Percentiles rank a stretch among this genome's conserved stretches.
Conservation (phyloP, 2,113 vertebrate species). For the Plotosus lineatus region DNA sequence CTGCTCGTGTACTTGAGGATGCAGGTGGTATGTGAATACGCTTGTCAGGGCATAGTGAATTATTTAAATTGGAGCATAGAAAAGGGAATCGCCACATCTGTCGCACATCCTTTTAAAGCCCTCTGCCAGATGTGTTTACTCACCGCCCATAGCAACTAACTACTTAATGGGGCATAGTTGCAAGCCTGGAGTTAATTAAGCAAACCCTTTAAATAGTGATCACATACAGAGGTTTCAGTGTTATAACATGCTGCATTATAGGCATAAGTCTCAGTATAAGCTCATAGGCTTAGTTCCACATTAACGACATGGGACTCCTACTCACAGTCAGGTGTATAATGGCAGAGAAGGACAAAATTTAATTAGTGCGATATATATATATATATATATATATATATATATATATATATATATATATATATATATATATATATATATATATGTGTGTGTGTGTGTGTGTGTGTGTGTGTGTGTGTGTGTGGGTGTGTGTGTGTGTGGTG, state of each 20-base stretch:
- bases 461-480: too few relatives aligned
- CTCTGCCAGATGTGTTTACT: constrained; percentile 91
- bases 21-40: constrained; percentile 59
- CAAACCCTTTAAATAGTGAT: constrained; percentile 71
- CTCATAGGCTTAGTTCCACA: constrained; percentile 31
- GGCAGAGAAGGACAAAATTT: not conserved
- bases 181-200: constrained; percentile 89
- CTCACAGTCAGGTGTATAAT: not conserved
- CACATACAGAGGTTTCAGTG: constrained; percentile 63
- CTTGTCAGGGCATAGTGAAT: constrained; percentile 74
- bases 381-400: too few relatives aligned
- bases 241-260: constrained; percentile 46
- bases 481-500: too few relatives aligned
- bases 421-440: too few relatives aligned
- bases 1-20: constrained; percentile 20
- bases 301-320: constrained; percentile 10
- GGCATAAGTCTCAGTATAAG: constrained; percentile 33
- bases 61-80: constrained; percentile 79
- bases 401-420: too few relatives aligned
- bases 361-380: constrained; percentile 1
- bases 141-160: constrained; percentile 80
- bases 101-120: constrained; percentile 78
- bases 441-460: too few relatives aligned
- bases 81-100: constrained; percentile 85
- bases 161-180: constrained; percentile 84